Base-by-base conservation (phyloP, 2,797 vertebrate genomes). In the Cossypha heuglini region DNA sequence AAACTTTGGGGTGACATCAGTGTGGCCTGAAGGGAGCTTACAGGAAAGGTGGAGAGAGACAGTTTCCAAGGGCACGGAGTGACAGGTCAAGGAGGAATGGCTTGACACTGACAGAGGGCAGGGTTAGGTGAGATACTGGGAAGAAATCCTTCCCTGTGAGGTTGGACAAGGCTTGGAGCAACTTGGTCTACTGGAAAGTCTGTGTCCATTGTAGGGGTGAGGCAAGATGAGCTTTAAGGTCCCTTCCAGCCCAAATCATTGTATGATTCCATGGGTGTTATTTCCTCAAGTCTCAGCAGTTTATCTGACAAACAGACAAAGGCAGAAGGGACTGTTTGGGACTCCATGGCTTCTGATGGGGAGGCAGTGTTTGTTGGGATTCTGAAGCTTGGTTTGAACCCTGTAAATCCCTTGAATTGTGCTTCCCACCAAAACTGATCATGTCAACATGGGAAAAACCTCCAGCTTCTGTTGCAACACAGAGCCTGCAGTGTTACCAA, bases 321-420 rank as follows among this genome's bases (percentile, higher is more conserved):
- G 37, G 37, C 25, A 62, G 29, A 4, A 45, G 14, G 42, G 35
- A 16, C n/a, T 43, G 7, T 21, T 55, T 66, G 42, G 31, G 63
- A 10, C 14, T 62, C 17, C 2, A 4, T 0, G 0, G 19, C 8
- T 14, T 52, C 40, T 45, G 46, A 13, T 33, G 5, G 9, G 16
- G 28, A 52, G 10, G 6, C 8, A 45, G 6, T 19, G 11, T 38
- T 83, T 62, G 6, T 7, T 38, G 1, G 54, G 46, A n/a, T 46
- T 75, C 42, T 24, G 29, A 35, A 35, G 8, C 29, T 61, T 14
- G 24, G 15, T 52, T 91, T 69, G 76, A 54, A 19, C 52, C 4
- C 0, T 19, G 7, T 42, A 38, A 37, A 7, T 64, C 26, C 21
- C 26, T 42, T 24, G 15, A 43, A 9, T 57, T 0, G 0, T 26